Conservation (phyloP, 2,888 invertebrate species). For the Aphelenchoides bicaudatus region DNA sequence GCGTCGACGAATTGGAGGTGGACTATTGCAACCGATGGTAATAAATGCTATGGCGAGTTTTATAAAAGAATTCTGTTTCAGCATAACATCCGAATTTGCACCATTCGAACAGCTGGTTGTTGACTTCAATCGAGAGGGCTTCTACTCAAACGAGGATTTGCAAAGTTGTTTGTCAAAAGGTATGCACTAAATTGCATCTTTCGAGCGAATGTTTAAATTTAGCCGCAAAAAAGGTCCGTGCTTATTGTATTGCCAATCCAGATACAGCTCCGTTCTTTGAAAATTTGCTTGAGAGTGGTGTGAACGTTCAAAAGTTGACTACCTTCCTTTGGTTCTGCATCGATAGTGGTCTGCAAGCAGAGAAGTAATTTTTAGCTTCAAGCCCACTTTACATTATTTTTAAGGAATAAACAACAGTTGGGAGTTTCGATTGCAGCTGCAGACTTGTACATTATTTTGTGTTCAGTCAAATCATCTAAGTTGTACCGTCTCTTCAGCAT, state of each 20-base stretch:
- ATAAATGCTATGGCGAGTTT: neutral
- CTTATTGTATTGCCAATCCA: neutral
- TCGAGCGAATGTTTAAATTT: neutral
- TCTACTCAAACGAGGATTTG: neutral
- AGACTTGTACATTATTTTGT: constrained; percentile 3
- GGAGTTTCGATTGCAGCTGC: constrained; percentile 7
- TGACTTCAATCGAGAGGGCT: neutral
- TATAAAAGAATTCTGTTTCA: neutral
- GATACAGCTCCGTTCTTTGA: constrained; percentile 6
- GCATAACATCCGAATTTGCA: neutral
- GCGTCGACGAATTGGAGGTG: constrained; percentile 10
- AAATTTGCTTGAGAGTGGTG: neutral
- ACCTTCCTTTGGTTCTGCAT: constrained; percentile 10
- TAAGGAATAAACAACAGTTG: constrained; percentile 12
- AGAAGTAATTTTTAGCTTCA: neutral
- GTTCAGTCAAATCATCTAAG: constrained; percentile 11
- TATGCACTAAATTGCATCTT: neutral
- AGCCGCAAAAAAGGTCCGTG: constrained; percentile 7
- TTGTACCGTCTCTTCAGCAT: constrained; percentile 6
- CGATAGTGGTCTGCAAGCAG: neutral
- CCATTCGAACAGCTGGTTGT: constrained; percentile 1
- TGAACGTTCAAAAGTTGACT: constrained; percentile 9
- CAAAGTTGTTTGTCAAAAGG: neutral
- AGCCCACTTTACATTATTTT: neutral
- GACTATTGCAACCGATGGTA: constrained; percentile 12